Percentiles rank a stretch among this genome's conserved stretches.
phyloP scores from a whole-genome alignment of 2,797 vertebrate genomes.

The Clarias pachynema region DNA sequence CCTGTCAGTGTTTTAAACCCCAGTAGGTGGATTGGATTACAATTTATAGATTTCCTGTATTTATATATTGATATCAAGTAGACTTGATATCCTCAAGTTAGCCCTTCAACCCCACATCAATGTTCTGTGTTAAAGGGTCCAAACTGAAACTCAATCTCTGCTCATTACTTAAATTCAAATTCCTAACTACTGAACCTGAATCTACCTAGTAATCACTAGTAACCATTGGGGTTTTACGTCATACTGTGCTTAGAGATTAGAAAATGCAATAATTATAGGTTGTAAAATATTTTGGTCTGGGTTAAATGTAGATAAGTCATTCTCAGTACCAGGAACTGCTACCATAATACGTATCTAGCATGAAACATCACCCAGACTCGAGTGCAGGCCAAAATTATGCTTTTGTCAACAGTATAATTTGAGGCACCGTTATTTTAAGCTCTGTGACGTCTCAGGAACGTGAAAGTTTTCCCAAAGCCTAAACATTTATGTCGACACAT shows the following conservation, averaged over 20 bases:
- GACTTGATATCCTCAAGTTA: neutral
- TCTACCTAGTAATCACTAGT: neutral
- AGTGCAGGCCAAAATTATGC: neutral
- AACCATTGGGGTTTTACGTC: neutral
- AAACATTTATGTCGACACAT: neutral
- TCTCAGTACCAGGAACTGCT: neutral
- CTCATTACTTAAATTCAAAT: neutral
- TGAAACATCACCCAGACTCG: neutral
- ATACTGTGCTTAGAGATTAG: neutral
- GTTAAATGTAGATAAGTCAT: neutral
- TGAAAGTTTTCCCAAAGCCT: neutral
- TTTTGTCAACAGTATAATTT: conserved; percentile 14
- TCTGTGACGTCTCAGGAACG: neutral
- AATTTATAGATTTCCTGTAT: neutral
- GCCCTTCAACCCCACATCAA: neutral
- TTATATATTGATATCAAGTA: neutral
- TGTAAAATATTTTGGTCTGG: neutral
- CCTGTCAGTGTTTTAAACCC: neutral
- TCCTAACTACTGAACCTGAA: neutral
- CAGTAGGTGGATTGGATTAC: neutral
- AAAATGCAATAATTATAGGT: neutral
- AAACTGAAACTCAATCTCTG: neutral
- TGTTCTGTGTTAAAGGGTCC: neutral
- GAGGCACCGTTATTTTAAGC: neutral
- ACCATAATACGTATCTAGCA: neutral